These are phyloP conservation scores for Aspidoscelis tigris DNA, from an alignment of 2,113 vertebrate genomes.

Conservation along the genomic window DNA sequence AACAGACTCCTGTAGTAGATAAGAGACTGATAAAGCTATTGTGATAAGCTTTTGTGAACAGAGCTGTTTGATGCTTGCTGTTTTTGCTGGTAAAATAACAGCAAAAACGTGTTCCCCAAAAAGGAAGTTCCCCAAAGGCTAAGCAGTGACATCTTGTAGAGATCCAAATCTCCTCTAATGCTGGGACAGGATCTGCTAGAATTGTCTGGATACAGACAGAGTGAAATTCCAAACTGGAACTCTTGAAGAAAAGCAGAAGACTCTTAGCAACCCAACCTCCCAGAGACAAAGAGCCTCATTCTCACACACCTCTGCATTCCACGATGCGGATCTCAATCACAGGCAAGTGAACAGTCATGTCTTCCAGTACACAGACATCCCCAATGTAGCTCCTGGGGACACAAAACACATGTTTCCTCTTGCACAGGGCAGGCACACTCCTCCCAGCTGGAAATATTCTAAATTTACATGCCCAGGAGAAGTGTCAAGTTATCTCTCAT, in stretches of 20 bases:
- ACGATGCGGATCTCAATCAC: constrained; percentile 94
- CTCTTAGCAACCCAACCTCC: neutral
- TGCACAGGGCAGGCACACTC: constrained; percentile 9
- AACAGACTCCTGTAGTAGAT: neutral
- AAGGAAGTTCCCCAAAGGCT: neutral
- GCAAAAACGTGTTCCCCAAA: neutral
- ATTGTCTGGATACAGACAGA: neutral
- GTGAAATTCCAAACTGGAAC: neutral
- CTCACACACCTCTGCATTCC: constrained; percentile 88
- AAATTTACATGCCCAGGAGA: neutral
- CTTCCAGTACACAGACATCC: constrained; percentile 94
- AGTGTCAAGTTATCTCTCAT: no score
- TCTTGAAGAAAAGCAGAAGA: neutral
- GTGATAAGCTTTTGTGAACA: neutral
- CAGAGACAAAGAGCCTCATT: neutral
- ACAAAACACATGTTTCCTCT: constrained; percentile 32
- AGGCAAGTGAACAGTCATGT: constrained; percentile 91
- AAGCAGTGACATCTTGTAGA: neutral
- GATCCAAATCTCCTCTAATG: neutral
- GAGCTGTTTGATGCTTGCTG: neutral
- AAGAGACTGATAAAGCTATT: neutral
- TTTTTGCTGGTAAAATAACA: neutral
- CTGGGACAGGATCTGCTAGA: neutral
- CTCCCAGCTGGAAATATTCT: neutral
- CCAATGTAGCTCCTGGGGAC: constrained; percentile 90